Percentiles rank a stretch among this genome's conserved stretches.
Conservation (phyloP, 2,888 invertebrate genomes). For the Acanthosepion esculentum region DNA sequence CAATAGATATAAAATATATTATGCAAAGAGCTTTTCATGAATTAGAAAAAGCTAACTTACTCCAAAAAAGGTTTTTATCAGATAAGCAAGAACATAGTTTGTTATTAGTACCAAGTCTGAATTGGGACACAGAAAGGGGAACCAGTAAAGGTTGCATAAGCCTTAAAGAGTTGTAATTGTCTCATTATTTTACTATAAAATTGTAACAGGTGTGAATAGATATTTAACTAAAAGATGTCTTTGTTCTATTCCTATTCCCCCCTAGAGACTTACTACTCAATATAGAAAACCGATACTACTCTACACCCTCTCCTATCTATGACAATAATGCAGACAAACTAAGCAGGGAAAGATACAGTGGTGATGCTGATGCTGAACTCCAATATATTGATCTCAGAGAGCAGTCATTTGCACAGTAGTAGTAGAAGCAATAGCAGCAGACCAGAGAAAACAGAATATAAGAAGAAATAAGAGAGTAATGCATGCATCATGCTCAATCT, state of each 20-base stretch:
- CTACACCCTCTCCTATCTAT: neutral
- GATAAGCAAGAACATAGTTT: neutral
- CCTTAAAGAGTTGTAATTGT: neutral
- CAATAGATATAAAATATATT: neutral
- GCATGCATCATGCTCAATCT: neutral
- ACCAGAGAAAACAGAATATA: neutral
- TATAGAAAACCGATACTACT: neutral
- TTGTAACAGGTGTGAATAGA: neutral
- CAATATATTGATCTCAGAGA: neutral
- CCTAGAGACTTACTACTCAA: neutral
- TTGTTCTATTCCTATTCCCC: neutral
- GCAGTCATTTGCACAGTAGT: neutral
- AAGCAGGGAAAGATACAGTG: neutral
- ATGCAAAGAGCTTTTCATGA: neutral
- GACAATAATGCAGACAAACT: neutral
- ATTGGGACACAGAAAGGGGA: neutral
- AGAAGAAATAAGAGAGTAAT: slow-evolving; percentile 12
- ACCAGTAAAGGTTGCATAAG: neutral
- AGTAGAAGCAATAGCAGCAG: neutral
- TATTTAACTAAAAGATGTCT: neutral
- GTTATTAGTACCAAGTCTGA: too few species aligned
- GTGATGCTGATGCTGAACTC: neutral
- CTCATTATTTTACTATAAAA: neutral
- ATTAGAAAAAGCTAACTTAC: neutral
- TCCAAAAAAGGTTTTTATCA: neutral